phyloP scores from a whole-genome alignment of 2,113 vertebrate genomes.

The Geothlypis trichas region DNA sequence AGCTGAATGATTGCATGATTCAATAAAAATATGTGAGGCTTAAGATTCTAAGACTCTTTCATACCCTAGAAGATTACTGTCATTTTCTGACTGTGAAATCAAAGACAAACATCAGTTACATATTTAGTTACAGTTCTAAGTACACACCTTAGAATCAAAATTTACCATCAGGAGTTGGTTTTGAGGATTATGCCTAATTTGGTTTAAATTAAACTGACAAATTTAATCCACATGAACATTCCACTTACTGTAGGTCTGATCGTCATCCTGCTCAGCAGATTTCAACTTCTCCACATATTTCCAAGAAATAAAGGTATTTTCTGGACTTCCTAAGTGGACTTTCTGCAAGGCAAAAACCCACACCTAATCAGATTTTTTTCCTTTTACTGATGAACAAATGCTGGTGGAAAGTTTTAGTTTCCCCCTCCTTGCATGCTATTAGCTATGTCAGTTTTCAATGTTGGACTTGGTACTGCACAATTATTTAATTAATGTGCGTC shows the following conservation, averaged over 20 bases:
- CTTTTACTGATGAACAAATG: background rate
- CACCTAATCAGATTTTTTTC: background rate
- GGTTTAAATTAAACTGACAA: conserved; percentile 81
- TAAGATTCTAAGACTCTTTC: background rate
- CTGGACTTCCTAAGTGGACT: conserved; percentile 3
- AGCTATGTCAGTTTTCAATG: background rate
- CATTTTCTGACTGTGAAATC: background rate
- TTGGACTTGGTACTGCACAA: background rate
- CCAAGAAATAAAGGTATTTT: conserved; percentile 62
- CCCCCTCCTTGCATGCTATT: background rate
- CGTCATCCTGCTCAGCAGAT: conserved; percentile 75
- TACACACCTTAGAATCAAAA: conserved; percentile 79
- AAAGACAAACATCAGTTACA: background rate
- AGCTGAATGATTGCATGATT: background rate
- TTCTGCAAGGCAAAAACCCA: conserved; percentile 9
- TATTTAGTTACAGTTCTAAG: background rate
- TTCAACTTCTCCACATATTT: conserved; percentile 77
- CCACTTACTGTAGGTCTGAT: conserved; percentile 76
- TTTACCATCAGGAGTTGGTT: conserved; percentile 80
- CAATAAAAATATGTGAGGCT: background rate
- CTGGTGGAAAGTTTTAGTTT: background rate
- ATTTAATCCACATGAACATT: conserved; percentile 71
- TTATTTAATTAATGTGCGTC: background rate
- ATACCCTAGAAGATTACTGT: background rate
- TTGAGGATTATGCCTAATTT: conserved; percentile 66